A percentile compares a stretch with the other conserved stretches of the same genome.
Evolutionary conservation across 2,888 invertebrate species (phyloP).

Genomic region (Lasioglossum lativentre): DNA sequence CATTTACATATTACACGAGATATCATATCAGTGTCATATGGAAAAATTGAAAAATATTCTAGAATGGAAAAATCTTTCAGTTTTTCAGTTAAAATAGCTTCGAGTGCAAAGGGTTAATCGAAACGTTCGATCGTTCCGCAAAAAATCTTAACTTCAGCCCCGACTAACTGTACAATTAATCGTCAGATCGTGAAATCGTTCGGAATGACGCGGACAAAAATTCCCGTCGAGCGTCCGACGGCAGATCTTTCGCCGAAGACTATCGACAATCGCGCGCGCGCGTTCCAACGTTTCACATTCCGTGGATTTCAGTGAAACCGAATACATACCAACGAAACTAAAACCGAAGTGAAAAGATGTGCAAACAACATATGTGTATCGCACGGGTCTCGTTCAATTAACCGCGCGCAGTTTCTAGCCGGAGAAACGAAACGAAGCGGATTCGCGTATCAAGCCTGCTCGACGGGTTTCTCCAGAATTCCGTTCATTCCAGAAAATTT

Average conservation of each 20-base stretch:
- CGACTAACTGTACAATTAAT: background rate
- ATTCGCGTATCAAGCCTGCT: background rate
- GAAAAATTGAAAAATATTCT: too few relatives aligned
- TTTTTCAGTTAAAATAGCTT: too few relatives aligned
- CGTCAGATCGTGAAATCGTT: background rate
- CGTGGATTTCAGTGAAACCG: background rate
- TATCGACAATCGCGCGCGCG: background rate
- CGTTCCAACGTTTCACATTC: background rate
- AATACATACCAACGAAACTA: background rate
- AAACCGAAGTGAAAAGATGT: background rate
- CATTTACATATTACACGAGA: too few relatives aligned
- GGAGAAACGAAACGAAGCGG: background rate
- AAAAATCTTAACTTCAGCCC: background rate
- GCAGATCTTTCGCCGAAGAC: slow-evolving; percentile 18
- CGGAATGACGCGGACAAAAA: slow-evolving; percentile 4
- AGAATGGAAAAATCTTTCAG: too few relatives aligned
- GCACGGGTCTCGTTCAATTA: background rate
- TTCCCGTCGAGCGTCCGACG: slow-evolving; percentile 57
- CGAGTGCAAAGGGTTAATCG: too few relatives aligned
- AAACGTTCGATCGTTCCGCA: background rate
- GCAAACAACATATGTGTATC: background rate
- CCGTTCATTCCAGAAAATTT: slow-evolving; percentile 18
- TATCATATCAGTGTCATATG: too few relatives aligned
- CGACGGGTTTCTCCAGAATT: background rate
- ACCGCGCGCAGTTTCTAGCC: background rate